phyloP scores from a whole-genome alignment of 2,797 vertebrate genomes.

The Gallinago solitaria region DNA sequence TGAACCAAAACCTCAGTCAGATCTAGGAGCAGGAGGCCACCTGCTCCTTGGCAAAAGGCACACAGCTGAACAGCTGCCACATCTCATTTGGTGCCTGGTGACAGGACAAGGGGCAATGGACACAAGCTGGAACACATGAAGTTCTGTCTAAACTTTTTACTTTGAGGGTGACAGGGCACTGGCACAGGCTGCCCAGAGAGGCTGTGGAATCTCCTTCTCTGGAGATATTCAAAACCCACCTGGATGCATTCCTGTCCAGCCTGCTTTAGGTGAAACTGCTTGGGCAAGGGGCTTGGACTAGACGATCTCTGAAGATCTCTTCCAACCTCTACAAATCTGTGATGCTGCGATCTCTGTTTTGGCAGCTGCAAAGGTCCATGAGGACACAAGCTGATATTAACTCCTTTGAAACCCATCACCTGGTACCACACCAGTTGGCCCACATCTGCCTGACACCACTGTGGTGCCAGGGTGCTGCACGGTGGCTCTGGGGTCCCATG shows the following conservation, averaged over 20 bases:
- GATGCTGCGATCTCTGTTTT: neutral
- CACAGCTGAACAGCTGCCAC: neutral
- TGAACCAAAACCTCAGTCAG: neutral
- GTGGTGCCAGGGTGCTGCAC: neutral
- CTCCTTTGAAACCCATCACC: neutral
- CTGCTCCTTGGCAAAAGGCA: neutral
- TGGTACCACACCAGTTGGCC: neutral
- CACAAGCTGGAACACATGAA: too few relatives aligned
- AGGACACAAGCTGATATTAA: neutral
- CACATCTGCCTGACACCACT: neutral
- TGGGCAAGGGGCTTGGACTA: too few relatives aligned
- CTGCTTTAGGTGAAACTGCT: too few relatives aligned
- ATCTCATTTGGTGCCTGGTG: neutral
- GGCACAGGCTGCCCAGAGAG: too few relatives aligned
- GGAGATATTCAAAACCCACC: too few relatives aligned
- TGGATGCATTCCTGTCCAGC: too few relatives aligned
- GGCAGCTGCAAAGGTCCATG: neutral
- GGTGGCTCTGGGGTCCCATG: neutral
- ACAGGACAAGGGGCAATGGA: too few relatives aligned
- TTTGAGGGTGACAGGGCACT: too few relatives aligned
- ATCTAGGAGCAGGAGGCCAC: neutral
- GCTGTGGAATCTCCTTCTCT: too few relatives aligned
- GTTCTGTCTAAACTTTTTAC: too few relatives aligned
- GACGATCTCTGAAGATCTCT: too few relatives aligned
- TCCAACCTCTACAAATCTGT: too few relatives aligned